Conservation (phyloP, 1,140 invertebrate genomes). For the Homarus americanus region DNA sequence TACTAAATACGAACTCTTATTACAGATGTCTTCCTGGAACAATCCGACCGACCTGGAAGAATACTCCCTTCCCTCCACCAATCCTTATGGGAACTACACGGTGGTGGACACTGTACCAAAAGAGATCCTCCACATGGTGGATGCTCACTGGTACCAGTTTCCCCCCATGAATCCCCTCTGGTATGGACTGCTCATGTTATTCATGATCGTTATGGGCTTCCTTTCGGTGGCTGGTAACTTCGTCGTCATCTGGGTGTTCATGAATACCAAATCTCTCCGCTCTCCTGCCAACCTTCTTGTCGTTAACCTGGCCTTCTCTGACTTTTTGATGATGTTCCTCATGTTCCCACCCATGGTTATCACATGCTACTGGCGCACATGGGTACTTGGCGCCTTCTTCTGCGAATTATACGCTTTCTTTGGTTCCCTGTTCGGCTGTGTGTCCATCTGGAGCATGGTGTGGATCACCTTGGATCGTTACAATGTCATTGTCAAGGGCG, state of each 20-base stretch:
- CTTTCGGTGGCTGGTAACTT: constrained; percentile 35
- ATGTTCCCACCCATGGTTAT: constrained; percentile 49
- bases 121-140: constrained; percentile 49
- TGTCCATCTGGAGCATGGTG: constrained; percentile 33
- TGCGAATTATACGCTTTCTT: constrained; percentile 34
- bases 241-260: constrained; percentile 56
- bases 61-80: background rate
- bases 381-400: constrained; percentile 45
- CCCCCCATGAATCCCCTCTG: constrained; percentile 43
- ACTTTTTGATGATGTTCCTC: constrained; percentile 59
- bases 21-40: constrained; percentile 7
- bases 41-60: background rate
- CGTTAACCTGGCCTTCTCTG: constrained; percentile 60
- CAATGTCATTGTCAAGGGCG: constrained; percentile 31
- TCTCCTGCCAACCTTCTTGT: constrained; percentile 52
- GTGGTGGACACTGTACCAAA: constrained; percentile 24
- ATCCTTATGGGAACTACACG: constrained; percentile 18
- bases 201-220: constrained; percentile 45
- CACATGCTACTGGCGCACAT: constrained; percentile 55
- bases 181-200: constrained; percentile 35
- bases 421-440: constrained; percentile 12
- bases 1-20: background rate
- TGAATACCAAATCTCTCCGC: constrained; percentile 43
- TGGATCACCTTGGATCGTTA: constrained; percentile 38
- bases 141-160: constrained; percentile 51